Evolutionary conservation across 2,797 vertebrate species (phyloP), one percentile per base, ranked within the genome.

Genomic region (Pangasius djambal): DNA sequence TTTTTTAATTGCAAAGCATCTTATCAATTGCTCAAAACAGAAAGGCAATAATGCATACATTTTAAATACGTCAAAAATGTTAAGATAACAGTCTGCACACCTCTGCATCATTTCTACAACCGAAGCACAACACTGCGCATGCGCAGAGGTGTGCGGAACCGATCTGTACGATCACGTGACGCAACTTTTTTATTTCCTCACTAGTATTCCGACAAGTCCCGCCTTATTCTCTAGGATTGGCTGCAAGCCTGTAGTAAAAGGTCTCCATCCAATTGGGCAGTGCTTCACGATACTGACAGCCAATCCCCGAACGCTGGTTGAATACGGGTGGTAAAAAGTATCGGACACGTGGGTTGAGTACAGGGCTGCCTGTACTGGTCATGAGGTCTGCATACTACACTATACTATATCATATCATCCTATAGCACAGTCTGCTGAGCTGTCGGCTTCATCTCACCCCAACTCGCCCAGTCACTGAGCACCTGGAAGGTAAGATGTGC

Each of bases 261-360:
- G 0, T 3, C 5, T 8, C 13, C 2, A 8, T 20, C 85, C 85
- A 75, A 86, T 77, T 12, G 2, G 57, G 20, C 22, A 44, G 10
- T 0, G 37, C 6, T 20, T 18, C 2, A 18, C 1, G 13, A 44
- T 10, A 31, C 15, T 77, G 31, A 12, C 25, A 77, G 52, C 85
- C 52, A 75, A 77, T 75, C 55, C 3, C 8, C 16, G 25, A 2
- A 3, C 15, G 15, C 7, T 77, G 25, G 48, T 59, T 0, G 52
- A 86, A 86, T 86, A 86, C 70, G 55, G 85, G 85, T 77, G 55
- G 70, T 61, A 72, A 63, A 61, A 55, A 70, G 48, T 25, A 0
- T 59, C 28, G 0, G 69, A 55, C 83, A 88, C 87, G 87, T 85
- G 87, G 59, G 70, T 75, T 75, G 65, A 75, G 69, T 20, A 9